phyloP scores from a whole-genome alignment of 2,113 vertebrate species.

The Pholis gunnellus region DNA sequence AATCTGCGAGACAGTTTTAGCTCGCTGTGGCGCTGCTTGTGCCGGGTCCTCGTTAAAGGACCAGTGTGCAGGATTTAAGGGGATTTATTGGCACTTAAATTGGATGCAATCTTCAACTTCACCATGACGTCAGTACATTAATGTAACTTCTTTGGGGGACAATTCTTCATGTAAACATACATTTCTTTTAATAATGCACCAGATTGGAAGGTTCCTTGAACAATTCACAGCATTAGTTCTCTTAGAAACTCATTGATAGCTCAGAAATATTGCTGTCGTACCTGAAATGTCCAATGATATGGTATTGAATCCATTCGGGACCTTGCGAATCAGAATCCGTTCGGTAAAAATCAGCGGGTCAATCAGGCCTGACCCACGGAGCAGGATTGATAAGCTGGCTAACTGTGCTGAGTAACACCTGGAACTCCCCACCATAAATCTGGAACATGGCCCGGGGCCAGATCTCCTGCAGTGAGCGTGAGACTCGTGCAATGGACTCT shows the following conservation, averaged over 20 bases:
- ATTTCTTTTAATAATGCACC: not conserved
- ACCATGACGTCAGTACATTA: not conserved
- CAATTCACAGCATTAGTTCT: not conserved
- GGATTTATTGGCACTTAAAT: not conserved
- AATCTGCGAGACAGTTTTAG: constrained; percentile 17
- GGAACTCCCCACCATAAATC: constrained; percentile 72
- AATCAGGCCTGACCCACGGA: constrained; percentile 50
- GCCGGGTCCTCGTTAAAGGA: not conserved
- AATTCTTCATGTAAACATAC: not conserved
- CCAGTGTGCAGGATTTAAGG: not conserved
- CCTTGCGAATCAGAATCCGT: not conserved
- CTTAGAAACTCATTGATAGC: not conserved
- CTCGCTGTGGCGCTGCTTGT: not conserved
- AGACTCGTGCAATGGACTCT: constrained; percentile 73
- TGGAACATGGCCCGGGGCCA: constrained; percentile 72
- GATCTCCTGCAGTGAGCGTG: constrained; percentile 68
- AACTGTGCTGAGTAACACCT: constrained; percentile 72
- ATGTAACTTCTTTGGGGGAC: not conserved
- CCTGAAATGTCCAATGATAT: not conserved
- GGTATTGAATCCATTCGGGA: not conserved
- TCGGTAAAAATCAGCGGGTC: not conserved
- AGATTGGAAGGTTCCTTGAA: not conserved
- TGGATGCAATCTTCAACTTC: too few relatives aligned
- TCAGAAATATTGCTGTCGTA: not conserved
- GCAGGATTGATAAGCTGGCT: constrained; percentile 70